Percentiles rank a stretch among this genome's conserved stretches.
phyloP scores from a whole-genome alignment of 2,888 invertebrate species.

The Catocala nupta region DNA sequence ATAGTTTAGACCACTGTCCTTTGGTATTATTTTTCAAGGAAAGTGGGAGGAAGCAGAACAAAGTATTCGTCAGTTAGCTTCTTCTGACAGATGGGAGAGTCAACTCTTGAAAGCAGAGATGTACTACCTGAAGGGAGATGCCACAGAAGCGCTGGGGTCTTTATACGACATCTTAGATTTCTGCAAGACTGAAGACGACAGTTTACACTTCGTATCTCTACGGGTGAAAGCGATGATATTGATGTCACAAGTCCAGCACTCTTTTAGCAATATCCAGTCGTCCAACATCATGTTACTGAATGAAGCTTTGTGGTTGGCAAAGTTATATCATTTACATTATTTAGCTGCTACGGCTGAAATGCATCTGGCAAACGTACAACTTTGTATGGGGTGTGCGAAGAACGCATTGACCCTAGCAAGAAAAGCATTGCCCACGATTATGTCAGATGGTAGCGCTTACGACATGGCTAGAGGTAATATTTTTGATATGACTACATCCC shows the following conservation, averaged over 20 bases:
- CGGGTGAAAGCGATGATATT: conserved; percentile 90
- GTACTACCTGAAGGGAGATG: conserved; percentile 85
- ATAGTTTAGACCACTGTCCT: background rate
- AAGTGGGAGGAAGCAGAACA: conserved; percentile 91
- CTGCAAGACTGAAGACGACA: conserved; percentile 84
- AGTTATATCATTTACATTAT: conserved; percentile 92
- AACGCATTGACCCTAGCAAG: conserved; percentile 92
- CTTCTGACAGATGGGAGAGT: conserved; percentile 90
- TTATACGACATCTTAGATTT: conserved; percentile 84
- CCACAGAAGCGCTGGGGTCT: conserved; percentile 78
- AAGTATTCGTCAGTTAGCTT: conserved; percentile 89
- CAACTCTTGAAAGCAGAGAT: conserved; percentile 87
- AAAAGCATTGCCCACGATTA: conserved; percentile 90
- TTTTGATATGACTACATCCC: no score
- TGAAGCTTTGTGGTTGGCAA: conserved; percentile 91
- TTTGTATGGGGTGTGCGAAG: conserved; percentile 91
- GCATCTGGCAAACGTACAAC: conserved; percentile 92
- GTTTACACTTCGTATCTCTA: conserved; percentile 84
- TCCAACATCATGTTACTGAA: conserved; percentile 88
- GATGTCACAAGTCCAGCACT: conserved; percentile 89
- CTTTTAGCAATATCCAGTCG: conserved; percentile 86
- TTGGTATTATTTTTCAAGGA: conserved; percentile 62
- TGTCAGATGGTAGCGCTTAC: conserved; percentile 93
- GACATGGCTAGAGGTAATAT: conserved; percentile 91
- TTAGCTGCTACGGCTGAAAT: conserved; percentile 91